phyloP scores from a whole-genome alignment of 64 coral and sea anemone species.

The Pocillopora verrucosa region DNA sequence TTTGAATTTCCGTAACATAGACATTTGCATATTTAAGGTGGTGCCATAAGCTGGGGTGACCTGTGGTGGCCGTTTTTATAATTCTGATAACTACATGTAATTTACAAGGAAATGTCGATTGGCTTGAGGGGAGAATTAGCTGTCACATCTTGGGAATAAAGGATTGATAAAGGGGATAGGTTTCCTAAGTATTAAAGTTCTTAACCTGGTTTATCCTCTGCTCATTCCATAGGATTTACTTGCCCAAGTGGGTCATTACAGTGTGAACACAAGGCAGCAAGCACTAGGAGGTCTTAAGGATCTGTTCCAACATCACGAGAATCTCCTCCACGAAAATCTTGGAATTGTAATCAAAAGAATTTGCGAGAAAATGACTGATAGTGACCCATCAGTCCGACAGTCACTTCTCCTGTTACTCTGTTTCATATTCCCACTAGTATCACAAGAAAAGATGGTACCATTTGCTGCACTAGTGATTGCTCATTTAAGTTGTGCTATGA shows the following conservation, averaged over 20 bases:
- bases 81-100: too few species aligned
- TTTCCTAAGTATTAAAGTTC: too few species aligned
- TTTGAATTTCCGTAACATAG: too few species aligned
- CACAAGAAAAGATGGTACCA: slow-evolving; percentile 72
- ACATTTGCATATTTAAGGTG: too few species aligned
- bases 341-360: slow-evolving; percentile 56
- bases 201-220: not conserved
- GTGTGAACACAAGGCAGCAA: slow-evolving; percentile 68
- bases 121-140: too few species aligned
- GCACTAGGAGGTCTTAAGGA: slow-evolving; percentile 76
- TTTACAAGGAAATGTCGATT: too few species aligned
- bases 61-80: too few species aligned
- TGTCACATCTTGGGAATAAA: too few species aligned
- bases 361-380: slow-evolving; percentile 75
- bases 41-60: too few species aligned
- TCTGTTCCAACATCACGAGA: slow-evolving; percentile 67
- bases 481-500: slow-evolving; percentile 93
- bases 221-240: slow-evolving; percentile 73
- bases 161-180: too few species aligned
- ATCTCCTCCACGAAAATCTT: slow-evolving; percentile 68
- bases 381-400: slow-evolving; percentile 71
- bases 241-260: slow-evolving; percentile 81
- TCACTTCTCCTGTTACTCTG: slow-evolving; percentile 75
- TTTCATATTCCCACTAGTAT: slow-evolving; percentile 61
- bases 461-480: slow-evolving; percentile 74